Evolutionary conservation across 2,888 invertebrate species (phyloP), one percentile per base, ranked within the genome.

Genomic region (Metalampra italica): DNA sequence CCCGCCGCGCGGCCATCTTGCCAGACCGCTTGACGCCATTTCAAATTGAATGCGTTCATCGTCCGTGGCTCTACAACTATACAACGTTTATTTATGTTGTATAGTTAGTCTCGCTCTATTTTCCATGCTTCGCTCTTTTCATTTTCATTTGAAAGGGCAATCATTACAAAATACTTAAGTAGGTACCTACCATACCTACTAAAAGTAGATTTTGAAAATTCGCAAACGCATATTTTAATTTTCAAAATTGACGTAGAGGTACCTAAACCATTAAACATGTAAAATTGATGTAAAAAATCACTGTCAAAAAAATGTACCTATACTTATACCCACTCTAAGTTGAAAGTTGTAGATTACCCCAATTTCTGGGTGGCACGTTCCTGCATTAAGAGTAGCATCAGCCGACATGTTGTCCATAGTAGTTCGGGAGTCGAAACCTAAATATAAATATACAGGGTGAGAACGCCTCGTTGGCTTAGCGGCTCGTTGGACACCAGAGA

Each of bases 21-120:
- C 74, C 72, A 89, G 89, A 89, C 89, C 77, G 89, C 88, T 79
- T 88, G 89, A 83, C 89, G 89, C 89, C 87, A 83, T 83, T 80
- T 74, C 76, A 66, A 77, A 78, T 80, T 69, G 75, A 69, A 72
- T 75, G 75, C 75, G 79, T 75, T 78, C 71, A 59, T 22, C 68
- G 62, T 64, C 63, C 29, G 15, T 32, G 32, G 15, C 30, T 34
- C 38, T 32, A 29, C 43, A 49, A 54, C 52, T 53, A 62, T 62
- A 53, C 59, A 63, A 63, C 57, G 56, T 62, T 68, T 67, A 65
- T 71, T 67, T 69, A 22, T 62, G 73, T 65, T 55, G n/a, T n/a
- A n/a, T n/a, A n/a, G n/a, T n/a, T n/a, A n/a, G n/a, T n/a, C n/a
- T 60, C 51, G 49, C 43, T 57, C 56, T 53, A 38, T 46, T 58